Percentiles rank a stretch among this genome's conserved stretches.
Evolutionary conservation across 2,113 vertebrate species (phyloP).

Genomic region (Theristicus caerulescens): DNA sequence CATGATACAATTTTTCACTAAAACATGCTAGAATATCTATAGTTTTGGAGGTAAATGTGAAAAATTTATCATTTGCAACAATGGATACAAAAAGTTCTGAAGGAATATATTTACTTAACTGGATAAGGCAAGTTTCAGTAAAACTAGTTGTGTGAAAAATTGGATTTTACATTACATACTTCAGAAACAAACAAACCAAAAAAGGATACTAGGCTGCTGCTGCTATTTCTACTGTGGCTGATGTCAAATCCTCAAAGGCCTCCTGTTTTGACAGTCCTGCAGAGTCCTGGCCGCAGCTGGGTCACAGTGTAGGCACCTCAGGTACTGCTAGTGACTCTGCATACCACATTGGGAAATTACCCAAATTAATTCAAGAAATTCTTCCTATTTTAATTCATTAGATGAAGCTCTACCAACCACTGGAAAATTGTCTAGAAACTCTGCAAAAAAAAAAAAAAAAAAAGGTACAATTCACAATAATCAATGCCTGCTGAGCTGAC

Average conservation of each 20-base stretch:
- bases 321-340: not conserved
- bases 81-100: not conserved
- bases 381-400: not conserved
- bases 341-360: not conserved
- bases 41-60: not conserved
- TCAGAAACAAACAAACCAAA: not conserved
- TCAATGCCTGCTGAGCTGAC: not conserved
- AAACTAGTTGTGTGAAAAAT: not conserved
- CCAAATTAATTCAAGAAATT: not conserved
- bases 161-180: not conserved
- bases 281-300: not conserved
- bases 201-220: not conserved
- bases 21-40: not conserved
- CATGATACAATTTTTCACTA: not conserved
- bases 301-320: not conserved
- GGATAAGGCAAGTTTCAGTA: not conserved
- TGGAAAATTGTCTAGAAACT: not conserved
- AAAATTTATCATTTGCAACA: not conserved
- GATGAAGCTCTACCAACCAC: not conserved
- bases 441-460: not conserved
- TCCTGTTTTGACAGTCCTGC: not conserved
- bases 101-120: not conserved
- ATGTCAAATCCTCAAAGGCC: not conserved
- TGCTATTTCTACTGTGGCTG: not conserved
- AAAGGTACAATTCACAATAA: not conserved